Conservation (phyloP, 2,888 invertebrate species). For the Ophioninae sp. region DNA sequence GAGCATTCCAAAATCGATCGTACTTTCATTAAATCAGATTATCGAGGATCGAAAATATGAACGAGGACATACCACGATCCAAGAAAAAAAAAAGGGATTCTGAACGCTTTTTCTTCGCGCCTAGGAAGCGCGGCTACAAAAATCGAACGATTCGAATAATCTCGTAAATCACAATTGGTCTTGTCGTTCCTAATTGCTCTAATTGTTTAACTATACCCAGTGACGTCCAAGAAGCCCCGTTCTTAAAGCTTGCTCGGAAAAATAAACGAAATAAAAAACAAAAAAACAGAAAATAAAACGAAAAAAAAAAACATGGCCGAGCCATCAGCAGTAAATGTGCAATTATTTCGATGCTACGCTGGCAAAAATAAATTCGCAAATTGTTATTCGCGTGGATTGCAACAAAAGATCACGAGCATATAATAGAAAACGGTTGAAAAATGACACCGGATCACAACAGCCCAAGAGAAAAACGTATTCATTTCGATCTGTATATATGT, state of each 20-base stretch:
- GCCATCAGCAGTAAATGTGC: neutral
- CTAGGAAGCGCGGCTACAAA: neutral
- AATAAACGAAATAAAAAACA: no score
- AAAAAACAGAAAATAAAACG: neutral
- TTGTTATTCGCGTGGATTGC: neutral
- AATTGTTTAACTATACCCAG: no score
- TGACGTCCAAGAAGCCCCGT: no score
- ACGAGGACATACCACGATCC: neutral
- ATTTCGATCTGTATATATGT: slow-evolving; percentile 19
- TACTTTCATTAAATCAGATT: no score
- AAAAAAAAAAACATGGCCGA: neutral
- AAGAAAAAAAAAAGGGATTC: neutral
- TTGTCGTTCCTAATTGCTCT: neutral
- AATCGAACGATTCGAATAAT: neutral
- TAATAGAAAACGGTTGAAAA: neutral
- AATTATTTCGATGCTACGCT: neutral
- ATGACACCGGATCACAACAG: neutral
- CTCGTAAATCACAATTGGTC: neutral
- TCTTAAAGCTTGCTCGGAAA: no score
- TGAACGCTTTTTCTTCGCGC: neutral
- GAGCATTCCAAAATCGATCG: no score
- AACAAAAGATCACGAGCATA: neutral
- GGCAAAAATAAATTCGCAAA: neutral
- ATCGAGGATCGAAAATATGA: neutral
- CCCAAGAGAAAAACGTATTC: slow-evolving; percentile 10